These are phyloP conservation scores for Gonatopus flavifemur DNA, from an alignment of 1,140 invertebrate genomes.

Conservation along the genomic window DNA sequence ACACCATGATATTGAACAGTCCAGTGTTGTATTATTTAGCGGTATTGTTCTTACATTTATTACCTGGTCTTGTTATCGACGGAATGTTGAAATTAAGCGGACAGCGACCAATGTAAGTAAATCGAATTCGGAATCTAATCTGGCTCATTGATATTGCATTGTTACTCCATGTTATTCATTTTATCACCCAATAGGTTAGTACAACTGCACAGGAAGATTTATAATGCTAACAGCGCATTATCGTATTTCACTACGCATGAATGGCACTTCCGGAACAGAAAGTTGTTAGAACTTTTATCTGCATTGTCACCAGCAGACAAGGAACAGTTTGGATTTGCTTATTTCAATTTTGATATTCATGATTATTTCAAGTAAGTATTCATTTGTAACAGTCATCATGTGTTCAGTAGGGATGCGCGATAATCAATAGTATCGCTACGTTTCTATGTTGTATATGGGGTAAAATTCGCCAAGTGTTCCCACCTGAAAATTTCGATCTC, in stretches of 20 bases:
- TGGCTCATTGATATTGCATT: background rate
- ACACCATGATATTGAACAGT: constrained; percentile 56
- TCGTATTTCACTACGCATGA: constrained; percentile 78
- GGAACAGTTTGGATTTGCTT: constrained; percentile 65
- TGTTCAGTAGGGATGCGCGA: too few species aligned
- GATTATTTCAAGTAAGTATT: constrained; percentile 45
- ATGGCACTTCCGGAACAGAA: constrained; percentile 80
- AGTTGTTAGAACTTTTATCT: constrained; percentile 66
- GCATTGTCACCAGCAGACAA: constrained; percentile 65
- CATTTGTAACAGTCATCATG: too few species aligned
- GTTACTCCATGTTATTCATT: constrained; percentile 16
- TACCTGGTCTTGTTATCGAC: constrained; percentile 74
- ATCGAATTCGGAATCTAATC: background rate
- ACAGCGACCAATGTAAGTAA: constrained; percentile 72
- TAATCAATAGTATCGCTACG: too few species aligned
- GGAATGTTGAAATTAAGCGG: constrained; percentile 62
- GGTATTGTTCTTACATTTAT: constrained; percentile 65
- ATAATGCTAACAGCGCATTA: constrained; percentile 73
- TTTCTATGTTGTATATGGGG: too few species aligned
- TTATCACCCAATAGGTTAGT: constrained; percentile 64
- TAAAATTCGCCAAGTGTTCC: too few species aligned
- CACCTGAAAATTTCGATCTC: too few species aligned
- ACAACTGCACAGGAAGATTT: constrained; percentile 77
- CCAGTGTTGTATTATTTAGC: constrained; percentile 59
- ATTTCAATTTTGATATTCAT: constrained; percentile 26